These are phyloP conservation scores for Coendou prehensilis DNA, from an alignment of 2,797 vertebrate species.

Conservation along the genomic window DNA sequence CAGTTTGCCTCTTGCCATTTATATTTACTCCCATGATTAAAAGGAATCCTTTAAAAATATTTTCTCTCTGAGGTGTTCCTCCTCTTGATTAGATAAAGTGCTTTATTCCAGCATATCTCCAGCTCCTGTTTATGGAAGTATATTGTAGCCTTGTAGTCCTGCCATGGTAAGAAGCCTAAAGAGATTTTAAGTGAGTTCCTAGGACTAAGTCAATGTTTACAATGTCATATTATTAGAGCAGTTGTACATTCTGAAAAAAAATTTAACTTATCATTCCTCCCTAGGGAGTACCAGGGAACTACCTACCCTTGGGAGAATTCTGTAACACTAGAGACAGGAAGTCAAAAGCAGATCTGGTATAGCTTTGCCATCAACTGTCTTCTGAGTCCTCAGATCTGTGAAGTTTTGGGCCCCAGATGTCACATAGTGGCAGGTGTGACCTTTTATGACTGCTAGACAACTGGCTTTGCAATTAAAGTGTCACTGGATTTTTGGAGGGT, in stretches of 20 bases:
- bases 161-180: neutral
- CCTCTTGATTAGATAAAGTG: conserved; percentile 11
- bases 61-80: conserved; percentile 31
- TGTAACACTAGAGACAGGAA: neutral
- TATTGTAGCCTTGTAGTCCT: neutral
- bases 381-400: neutral
- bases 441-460: neutral
- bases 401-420: neutral
- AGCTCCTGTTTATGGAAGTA: neutral
- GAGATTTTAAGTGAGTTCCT: conserved; percentile 36
- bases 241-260: conserved; percentile 40
- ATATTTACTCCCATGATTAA: neutral
- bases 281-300: neutral
- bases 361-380: neutral
- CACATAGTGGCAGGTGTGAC: too few relatives aligned
- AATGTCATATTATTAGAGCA: conserved; percentile 38
- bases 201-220: neutral
- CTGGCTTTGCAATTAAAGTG: neutral
- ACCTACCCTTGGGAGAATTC: neutral
- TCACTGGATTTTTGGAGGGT: neutral
- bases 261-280: neutral
- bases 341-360: neutral
- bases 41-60: neutral
- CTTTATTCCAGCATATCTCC: neutral
- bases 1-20: neutral